Base-by-base conservation (phyloP, 2,797 vertebrate species). In the Rhodeus uyekii region DNA sequence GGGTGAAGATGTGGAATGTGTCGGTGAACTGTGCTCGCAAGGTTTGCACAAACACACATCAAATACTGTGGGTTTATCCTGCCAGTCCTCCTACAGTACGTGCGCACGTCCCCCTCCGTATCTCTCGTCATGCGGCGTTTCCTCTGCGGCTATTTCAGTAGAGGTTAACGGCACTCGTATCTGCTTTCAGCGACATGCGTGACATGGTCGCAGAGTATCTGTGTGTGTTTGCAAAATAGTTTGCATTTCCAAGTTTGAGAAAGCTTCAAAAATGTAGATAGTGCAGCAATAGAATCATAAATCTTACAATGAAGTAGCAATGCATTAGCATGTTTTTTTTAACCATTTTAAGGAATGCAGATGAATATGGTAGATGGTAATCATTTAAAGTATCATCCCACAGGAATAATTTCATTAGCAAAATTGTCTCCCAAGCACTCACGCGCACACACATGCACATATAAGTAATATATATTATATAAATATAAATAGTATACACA, bases 101-200 rank as follows among this genome's bases (percentile, higher is more conserved):
- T 13, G 24, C 3, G 10, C 16, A 55, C 5, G 27, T 29, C 55
- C 24, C 24, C 38, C 22, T n/a, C 38, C 16, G 53, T 39, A 8
- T 55, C 34, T 50, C 46, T 19, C 34, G 9, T 27, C 46, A 46
- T 50, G 22, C 5, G 5, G 2, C 46, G 60, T 22, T 68, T 55
- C 34, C 83, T 80, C 60, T 29, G 76, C 1, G 60, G 86, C 87
- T 90, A 90, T 90, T 90, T 90, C 83, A 36, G 85, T 87, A 75
- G 0, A 76, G 65, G 76, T 64, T 19, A 36, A 44, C 44, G 46
- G 64, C 76, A 38, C 68, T 71, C 67, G 76, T 90, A 91, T 90
- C 88, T 84, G 84, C 60, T 75, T 86, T 84, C 76, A 85, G 77
- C 50, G 0, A 24, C 77, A 55, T 19, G 10, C n/a, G 42, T 67